Conservation (phyloP, 2,113 vertebrate genomes). For the Plestiodon gilberti region DNA sequence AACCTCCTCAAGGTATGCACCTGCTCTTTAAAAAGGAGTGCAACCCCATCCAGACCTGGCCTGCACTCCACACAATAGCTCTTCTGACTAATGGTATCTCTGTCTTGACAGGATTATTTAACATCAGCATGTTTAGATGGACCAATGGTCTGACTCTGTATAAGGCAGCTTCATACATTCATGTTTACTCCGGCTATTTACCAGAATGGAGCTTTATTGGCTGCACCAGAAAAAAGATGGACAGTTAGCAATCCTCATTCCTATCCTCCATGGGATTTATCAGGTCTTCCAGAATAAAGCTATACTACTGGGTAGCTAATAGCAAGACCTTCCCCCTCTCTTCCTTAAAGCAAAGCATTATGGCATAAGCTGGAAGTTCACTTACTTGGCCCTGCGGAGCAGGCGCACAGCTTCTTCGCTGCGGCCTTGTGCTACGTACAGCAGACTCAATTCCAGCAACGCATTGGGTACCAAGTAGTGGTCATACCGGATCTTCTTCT, state of each 20-base stretch:
- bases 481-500: conserved; percentile 89
- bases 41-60: too few relatives aligned
- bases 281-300: not conserved
- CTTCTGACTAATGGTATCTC: too few relatives aligned
- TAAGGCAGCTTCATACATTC: not conserved
- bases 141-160: not conserved
- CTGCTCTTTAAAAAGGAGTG: too few relatives aligned
- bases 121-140: too few relatives aligned
- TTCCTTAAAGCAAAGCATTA: not conserved
- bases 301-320: not conserved
- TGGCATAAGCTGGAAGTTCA: not conserved
- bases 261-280: not conserved
- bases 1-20: too few relatives aligned
- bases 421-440: conserved; percentile 84
- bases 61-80: too few relatives aligned
- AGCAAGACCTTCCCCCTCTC: not conserved
- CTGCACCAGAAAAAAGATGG: not conserved
- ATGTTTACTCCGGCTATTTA: not conserved
- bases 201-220: not conserved
- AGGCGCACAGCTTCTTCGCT: conserved; percentile 84
- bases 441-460: conserved; percentile 85
- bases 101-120: too few relatives aligned
- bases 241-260: not conserved
- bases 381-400: conserved; percentile 86
- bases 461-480: conserved; percentile 92